Conservation (phyloP, 2,888 invertebrate species). For the Conops quadrifasciatus region DNA sequence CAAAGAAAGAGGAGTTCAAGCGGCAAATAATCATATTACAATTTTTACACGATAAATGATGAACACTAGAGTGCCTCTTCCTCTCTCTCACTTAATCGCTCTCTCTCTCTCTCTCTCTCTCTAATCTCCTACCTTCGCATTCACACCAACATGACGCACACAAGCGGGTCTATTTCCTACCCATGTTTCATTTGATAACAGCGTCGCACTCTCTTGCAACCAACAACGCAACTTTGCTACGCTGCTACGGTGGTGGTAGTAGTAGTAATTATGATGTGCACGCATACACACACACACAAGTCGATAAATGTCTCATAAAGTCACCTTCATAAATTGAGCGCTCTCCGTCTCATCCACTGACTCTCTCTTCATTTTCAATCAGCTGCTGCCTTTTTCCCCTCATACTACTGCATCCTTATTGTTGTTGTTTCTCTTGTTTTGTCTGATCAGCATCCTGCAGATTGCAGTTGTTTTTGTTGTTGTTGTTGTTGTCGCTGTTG, state of each 20-base stretch:
- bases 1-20: slow-evolving; percentile 42
- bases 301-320: neutral
- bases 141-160: slow-evolving; percentile 15
- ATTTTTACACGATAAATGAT: slow-evolving; percentile 30
- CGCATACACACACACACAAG: slow-evolving; percentile 5
- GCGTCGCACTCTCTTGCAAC: no score
- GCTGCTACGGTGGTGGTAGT: neutral
- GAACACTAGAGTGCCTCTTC: slow-evolving; percentile 6
- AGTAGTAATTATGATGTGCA: slow-evolving; percentile 16
- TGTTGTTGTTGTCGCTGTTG: slow-evolving; percentile 46
- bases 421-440: neutral
- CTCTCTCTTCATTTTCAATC: slow-evolving; percentile 19
- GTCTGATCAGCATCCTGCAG: slow-evolving; percentile 30
- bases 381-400: neutral
- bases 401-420: neutral
- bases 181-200: neutral
- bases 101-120: slow-evolving; percentile 33
- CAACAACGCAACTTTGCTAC: no score
- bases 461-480: slow-evolving; percentile 35
- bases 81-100: slow-evolving; percentile 33
- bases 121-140: slow-evolving; percentile 20
- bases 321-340: neutral
- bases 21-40: slow-evolving; percentile 43
- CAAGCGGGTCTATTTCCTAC: slow-evolving; percentile 22
- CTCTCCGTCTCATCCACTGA: neutral